These are phyloP conservation scores for Capricornis sumatraensis DNA, from an alignment of 2,113 vertebrate species.

Conservation along the genomic window DNA sequence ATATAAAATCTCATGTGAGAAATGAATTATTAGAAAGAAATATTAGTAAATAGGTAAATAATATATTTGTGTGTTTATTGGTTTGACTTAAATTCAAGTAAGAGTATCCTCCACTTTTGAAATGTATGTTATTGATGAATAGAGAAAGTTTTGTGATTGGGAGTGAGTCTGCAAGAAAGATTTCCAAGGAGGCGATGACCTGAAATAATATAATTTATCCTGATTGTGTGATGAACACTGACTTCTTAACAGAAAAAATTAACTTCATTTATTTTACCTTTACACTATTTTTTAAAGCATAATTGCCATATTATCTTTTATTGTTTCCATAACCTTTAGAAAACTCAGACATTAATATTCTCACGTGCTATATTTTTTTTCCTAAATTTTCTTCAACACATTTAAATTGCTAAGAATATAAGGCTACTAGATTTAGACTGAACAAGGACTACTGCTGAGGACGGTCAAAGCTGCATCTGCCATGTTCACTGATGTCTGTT, in stretches of 20 bases:
- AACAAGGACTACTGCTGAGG: not conserved
- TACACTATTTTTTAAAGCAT: not conserved
- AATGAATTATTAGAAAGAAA: not conserved
- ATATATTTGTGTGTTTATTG: not conserved
- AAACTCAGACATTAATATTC: not conserved
- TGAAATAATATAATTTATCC: not conserved
- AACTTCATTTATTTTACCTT: not conserved
- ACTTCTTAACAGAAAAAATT: not conserved
- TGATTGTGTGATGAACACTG: not conserved
- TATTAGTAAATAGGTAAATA: not conserved
- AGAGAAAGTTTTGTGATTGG: not conserved
- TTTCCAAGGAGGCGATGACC: not conserved
- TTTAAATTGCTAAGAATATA: not conserved
- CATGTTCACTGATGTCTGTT: constrained; percentile 8
- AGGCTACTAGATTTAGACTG: not conserved
- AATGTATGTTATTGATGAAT: not conserved
- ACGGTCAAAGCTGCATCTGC: not conserved
- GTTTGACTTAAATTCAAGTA: not conserved
- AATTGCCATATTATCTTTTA: not conserved
- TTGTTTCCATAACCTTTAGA: not conserved
- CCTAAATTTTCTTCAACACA: not conserved
- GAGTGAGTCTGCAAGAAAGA: not conserved
- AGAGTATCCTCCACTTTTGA: not conserved
- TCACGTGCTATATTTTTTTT: not conserved
- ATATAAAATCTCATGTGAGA: not conserved